Conservation (phyloP, 2,113 vertebrate genomes). For the Rallus limicola region DNA sequence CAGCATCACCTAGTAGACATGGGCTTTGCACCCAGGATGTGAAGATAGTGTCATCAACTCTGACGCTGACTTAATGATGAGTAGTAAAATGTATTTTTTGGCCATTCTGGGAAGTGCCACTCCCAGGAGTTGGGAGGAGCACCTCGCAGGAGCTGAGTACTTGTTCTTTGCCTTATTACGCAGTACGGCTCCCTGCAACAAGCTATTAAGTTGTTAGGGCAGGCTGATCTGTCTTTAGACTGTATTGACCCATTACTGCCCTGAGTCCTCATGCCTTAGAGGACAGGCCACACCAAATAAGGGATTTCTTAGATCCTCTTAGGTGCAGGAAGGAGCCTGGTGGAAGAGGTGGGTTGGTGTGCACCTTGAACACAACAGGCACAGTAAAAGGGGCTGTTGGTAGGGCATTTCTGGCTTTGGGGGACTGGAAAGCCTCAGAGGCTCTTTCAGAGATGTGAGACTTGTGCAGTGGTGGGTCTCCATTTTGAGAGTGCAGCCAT, state of each 20-base stretch:
- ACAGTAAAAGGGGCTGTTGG: background rate
- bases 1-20: background rate
- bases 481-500: background rate
- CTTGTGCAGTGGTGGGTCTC: background rate
- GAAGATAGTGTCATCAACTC: background rate
- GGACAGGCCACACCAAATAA: background rate
- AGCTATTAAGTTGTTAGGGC: conserved; percentile 33
- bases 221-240: conserved; percentile 54
- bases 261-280: background rate
- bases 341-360: background rate
- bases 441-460: background rate
- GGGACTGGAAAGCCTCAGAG: background rate
- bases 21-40: background rate
- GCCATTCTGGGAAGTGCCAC: background rate
- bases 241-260: conserved; percentile 28
- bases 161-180: conserved; percentile 16
- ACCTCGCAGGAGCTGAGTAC: background rate
- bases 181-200: background rate
- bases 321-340: background rate
- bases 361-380: background rate
- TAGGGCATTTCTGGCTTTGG: background rate
- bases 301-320: conserved; percentile 66
- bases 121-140: background rate
- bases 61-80: background rate
- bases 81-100: background rate